Conservation (phyloP, 2,797 vertebrate species). For the Neostethus bicornis region DNA sequence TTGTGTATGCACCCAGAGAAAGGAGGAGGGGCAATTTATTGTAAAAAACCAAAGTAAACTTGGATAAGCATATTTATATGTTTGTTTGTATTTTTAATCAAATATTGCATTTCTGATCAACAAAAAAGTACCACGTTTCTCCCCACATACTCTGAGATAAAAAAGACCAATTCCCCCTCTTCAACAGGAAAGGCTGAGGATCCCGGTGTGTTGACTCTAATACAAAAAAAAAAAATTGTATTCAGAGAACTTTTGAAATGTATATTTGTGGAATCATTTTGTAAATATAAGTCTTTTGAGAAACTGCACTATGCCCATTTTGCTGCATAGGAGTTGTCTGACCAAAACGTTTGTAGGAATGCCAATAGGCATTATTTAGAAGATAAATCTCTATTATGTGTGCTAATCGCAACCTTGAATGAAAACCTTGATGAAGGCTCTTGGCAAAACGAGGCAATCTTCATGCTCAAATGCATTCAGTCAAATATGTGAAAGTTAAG, state of each 20-base stretch:
- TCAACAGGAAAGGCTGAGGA: too few species aligned
- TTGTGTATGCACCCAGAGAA: too few species aligned
- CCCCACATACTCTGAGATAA: too few species aligned
- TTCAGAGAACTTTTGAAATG: constrained; percentile 11
- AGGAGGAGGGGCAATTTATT: too few species aligned
- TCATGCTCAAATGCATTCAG: constrained; percentile 41
- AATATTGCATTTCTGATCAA: too few species aligned
- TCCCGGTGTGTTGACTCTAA: too few species aligned
- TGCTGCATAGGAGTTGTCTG: constrained; percentile 32
- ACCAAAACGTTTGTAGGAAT: constrained; percentile 40
- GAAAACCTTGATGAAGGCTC: constrained; percentile 39
- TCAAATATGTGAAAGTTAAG: constrained; percentile 62
- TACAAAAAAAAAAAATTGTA: too few species aligned
- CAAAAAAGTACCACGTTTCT: too few species aligned
- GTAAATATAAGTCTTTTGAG: constrained; percentile 19
- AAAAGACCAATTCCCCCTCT: too few species aligned
- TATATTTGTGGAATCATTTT: constrained; percentile 18
- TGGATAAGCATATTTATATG: too few species aligned
- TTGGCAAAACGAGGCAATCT: constrained; percentile 40
- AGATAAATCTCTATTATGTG: constrained; percentile 52
- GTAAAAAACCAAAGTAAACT: too few species aligned
- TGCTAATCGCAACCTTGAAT: constrained; percentile 50
- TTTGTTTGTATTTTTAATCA: too few species aligned
- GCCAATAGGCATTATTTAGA: constrained; percentile 38
- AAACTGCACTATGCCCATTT: constrained; percentile 20